Conservation (phyloP, 2,113 vertebrate species). For the Perccottus glenii region DNA sequence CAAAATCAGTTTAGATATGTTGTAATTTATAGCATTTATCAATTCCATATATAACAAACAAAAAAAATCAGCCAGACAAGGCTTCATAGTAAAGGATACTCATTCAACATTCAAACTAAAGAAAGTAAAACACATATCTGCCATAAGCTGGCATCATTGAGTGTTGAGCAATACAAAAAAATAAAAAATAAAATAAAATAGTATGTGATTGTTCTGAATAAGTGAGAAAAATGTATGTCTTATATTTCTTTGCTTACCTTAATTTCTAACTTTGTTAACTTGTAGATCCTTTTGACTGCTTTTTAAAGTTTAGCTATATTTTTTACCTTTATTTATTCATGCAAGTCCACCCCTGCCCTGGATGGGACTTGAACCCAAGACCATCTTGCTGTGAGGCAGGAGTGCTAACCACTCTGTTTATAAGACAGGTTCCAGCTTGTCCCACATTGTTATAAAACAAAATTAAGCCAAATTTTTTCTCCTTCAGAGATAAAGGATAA, state of each 20-base stretch:
- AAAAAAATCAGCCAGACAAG: slow-evolving; percentile 26
- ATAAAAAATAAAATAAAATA: neutral
- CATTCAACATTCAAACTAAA: slow-evolving; percentile 3
- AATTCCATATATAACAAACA: neutral
- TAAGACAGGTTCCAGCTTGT: slow-evolving; percentile 24
- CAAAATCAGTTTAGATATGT: slow-evolving; percentile 14
- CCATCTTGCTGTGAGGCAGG: too few species aligned
- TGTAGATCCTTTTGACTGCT: neutral
- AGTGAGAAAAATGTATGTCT: neutral
- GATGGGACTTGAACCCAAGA: too few species aligned
- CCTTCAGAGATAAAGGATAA: neutral
- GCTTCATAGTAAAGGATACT: slow-evolving; percentile 24
- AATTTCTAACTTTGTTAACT: too few species aligned
- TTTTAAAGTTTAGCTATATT: neutral
- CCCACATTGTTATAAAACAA: neutral
- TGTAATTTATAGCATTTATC: neutral
- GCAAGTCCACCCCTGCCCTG: too few species aligned
- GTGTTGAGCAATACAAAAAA: neutral
- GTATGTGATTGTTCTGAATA: too few species aligned
- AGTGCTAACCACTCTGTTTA: neutral
- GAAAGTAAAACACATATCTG: slow-evolving; percentile 4
- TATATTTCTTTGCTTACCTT: neutral
- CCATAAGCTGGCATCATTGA: slow-evolving; percentile 10
- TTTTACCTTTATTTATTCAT: too few species aligned
- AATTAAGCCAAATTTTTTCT: neutral